Conservation (phyloP, 2,888 invertebrate genomes). For the Meandrusa payeni region DNA sequence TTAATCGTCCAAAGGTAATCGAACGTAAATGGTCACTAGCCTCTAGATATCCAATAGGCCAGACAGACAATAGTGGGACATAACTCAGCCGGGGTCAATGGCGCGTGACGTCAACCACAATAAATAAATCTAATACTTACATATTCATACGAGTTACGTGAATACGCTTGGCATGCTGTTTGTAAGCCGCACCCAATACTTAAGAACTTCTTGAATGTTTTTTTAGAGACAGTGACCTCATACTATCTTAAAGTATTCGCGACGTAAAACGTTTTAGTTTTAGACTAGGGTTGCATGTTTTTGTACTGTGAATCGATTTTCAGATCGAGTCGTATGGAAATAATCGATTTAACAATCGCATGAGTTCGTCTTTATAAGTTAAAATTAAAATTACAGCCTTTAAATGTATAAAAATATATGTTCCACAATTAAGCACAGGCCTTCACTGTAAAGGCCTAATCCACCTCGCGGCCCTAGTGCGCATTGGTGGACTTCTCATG, state of each 20-base stretch:
- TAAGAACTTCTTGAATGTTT: constrained; percentile 25
- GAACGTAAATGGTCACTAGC: constrained; percentile 15
- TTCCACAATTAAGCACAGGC: no score
- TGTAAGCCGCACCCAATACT: constrained; percentile 29
- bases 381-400: no score
- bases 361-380: no score
- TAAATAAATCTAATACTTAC: constrained; percentile 38
- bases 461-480: no score
- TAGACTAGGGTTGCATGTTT: no score
- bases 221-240: constrained; percentile 24
- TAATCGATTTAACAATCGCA: no score
- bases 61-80: constrained; percentile 33
- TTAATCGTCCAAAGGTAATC: constrained; percentile 6
- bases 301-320: no score
- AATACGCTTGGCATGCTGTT: constrained; percentile 19
- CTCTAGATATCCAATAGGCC: constrained; percentile 28
- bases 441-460: no score
- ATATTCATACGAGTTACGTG: constrained; percentile 25
- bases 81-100: constrained; percentile 57
- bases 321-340: no score
- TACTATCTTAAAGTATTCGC: constrained; percentile 11
- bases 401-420: no score
- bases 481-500: no score
- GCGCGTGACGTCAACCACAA: constrained; percentile 63
- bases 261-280: constrained; percentile 1